Percentiles rank a stretch among this genome's conserved stretches.
Conservation (phyloP, 2,113 vertebrate genomes). For the Equus quagga region DNA sequence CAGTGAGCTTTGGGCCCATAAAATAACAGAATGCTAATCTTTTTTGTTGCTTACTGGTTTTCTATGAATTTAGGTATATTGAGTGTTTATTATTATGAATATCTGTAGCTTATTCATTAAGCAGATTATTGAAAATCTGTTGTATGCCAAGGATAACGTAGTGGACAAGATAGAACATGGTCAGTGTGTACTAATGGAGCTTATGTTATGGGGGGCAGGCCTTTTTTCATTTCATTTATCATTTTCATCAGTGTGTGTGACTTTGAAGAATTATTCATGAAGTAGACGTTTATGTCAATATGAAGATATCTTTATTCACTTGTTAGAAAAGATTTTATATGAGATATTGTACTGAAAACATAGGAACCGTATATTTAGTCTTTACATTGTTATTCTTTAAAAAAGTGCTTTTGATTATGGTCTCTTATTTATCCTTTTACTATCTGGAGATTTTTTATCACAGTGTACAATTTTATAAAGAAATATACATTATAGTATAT, state of each 20-base stretch:
- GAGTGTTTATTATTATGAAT: constrained; percentile 14
- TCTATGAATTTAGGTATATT: constrained; percentile 31
- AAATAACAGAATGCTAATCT: constrained; percentile 15
- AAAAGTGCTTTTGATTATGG: constrained; percentile 28
- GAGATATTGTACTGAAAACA: neutral
- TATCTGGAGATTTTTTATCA: constrained; percentile 35
- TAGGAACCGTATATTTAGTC: neutral
- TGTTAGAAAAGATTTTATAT: constrained; percentile 5
- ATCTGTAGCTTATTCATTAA: constrained; percentile 1
- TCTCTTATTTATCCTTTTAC: neutral
- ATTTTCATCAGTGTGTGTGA: neutral
- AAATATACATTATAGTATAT: neutral
- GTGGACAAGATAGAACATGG: neutral
- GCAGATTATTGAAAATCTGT: neutral
- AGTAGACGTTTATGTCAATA: neutral
- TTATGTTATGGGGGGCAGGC: neutral
- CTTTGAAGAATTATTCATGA: constrained; percentile 56
- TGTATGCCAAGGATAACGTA: neutral
- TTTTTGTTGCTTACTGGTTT: constrained; percentile 25
- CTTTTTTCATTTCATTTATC: neutral
- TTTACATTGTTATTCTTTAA: neutral
- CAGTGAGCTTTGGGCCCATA: neutral
- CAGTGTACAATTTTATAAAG: constrained; percentile 32
- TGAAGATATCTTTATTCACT: neutral
- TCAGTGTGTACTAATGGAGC: neutral